Base-by-base conservation (phyloP, 1,140 invertebrate genomes). In the Drosophila subpulchrella region DNA sequence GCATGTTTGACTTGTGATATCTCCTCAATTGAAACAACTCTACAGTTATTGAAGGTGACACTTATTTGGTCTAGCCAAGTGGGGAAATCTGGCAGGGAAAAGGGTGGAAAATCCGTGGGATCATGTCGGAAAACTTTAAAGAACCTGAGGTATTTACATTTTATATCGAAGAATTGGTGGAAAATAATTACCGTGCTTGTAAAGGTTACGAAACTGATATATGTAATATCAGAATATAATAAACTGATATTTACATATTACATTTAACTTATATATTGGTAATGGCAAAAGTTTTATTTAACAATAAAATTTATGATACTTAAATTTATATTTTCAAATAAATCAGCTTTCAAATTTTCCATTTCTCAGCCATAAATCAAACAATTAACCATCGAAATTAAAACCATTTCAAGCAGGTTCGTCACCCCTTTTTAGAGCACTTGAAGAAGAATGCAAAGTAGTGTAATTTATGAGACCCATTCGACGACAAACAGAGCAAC, bases 311-410 rank as follows among this genome's bases (percentile, higher is more conserved):
- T n/a, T 34, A 8, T 34, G 32, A 10, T 10, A 34, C 8, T 10
- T 27, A 6, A 6, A 47, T 7, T 24, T 24, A 12, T 2, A 13
- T 12, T 27, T 44, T 13, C 3, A 20, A 8, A 7, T 32, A 46
- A 38, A 48, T 38, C 7, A 6, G 7, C 38, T 27, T 27, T 27
- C 6, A 6, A 30, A 39, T 30, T 51, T 17, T 12, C 36, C 42
- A 47, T 48, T 66, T 62, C 39, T 13, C 47, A 34, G 39, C 39
- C 38, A 57, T 86, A 86, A 86, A 86, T 86, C 83, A 86, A 66
- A 75, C 47, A 75, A 78, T 86, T 78, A 86, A 82, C 56, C 47
- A 58, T 36, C 48, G 12, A 75, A 75, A 82, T 81, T 47, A 65
- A 67, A 78, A 65, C 50, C 13, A 39, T 20, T 51, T 63, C 17